A percentile compares a stretch with the other conserved stretches of the same genome.
Evolutionary conservation across 2,113 vertebrate species (phyloP).

Genomic region (Cynocephalus volans): DNA sequence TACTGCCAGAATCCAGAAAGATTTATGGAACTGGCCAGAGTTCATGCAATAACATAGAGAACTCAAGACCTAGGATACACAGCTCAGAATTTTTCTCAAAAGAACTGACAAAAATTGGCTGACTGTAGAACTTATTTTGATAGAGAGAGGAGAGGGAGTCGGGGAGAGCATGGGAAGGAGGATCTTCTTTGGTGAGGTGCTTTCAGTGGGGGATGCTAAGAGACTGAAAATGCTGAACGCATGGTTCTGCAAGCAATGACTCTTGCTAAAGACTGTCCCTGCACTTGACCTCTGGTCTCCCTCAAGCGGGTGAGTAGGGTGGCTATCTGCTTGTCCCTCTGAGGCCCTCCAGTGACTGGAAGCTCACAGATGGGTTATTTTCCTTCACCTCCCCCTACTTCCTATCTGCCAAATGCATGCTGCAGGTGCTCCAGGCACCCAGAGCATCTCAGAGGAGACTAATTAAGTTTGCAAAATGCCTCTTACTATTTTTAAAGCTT

Average conservation of each 20-base stretch:
- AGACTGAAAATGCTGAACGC: not conserved
- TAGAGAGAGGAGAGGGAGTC: not conserved
- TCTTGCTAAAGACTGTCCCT: not conserved
- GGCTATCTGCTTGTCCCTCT: not conserved
- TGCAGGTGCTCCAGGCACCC: not conserved
- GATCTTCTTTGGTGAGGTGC: not conserved
- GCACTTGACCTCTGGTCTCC: not conserved
- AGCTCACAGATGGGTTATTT: not conserved
- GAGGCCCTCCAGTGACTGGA: not conserved
- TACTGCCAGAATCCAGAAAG: not conserved
- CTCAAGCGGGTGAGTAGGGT: not conserved
- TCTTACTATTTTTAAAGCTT: slow-evolving; percentile 68
- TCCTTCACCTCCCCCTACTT: not conserved
- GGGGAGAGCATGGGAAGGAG: too few species aligned
- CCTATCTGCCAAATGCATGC: not conserved
- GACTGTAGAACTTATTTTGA: not conserved
- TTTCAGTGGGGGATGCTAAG: not conserved
- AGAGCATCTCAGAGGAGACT: slow-evolving; percentile 3
- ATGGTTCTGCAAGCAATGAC: not conserved
- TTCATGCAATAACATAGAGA: not conserved
- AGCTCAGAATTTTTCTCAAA: not conserved
- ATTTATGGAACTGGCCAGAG: not conserved
- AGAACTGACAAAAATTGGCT: not conserved
- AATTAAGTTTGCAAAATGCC: slow-evolving; percentile 64
- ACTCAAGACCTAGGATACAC: not conserved